Conservation (phyloP, 2,888 invertebrate species). For the Lasioglossum leucozonium region DNA sequence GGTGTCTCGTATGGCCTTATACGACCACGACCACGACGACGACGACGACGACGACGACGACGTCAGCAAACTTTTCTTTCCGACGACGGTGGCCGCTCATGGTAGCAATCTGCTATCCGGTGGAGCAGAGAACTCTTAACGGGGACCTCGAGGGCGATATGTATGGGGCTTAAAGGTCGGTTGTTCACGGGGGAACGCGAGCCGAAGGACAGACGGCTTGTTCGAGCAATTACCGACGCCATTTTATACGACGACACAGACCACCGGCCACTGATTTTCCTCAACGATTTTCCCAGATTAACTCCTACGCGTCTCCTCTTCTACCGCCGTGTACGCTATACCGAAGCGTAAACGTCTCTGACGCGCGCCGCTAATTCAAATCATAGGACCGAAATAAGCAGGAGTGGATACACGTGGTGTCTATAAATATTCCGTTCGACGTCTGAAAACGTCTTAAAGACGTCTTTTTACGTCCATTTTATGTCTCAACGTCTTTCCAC, state of each 20-base stretch:
- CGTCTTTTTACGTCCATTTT: no score
- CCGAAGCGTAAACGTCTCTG: not conserved
- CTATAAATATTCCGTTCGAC: not conserved
- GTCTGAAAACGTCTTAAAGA: no score
- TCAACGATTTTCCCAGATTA: slow-evolving; percentile 16
- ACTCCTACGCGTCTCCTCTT: not conserved
- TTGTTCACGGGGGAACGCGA: slow-evolving; percentile 15
- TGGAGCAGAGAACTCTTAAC: slow-evolving; percentile 19
- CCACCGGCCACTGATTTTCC: slow-evolving; percentile 17
- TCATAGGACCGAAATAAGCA: not conserved
- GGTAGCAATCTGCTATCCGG: slow-evolving; percentile 59
- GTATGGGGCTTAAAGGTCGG: slow-evolving; percentile 56
- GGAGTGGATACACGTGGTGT: not conserved
- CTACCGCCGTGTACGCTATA: not conserved
- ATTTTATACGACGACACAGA: slow-evolving; percentile 24
- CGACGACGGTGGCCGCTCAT: slow-evolving; percentile 37
- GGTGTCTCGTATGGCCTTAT: slow-evolving; percentile 73
- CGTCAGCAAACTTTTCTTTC: slow-evolving; percentile 66
- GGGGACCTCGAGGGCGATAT: slow-evolving; percentile 38
- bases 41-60: slow-evolving; percentile 44
- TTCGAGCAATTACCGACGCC: slow-evolving; percentile 47
- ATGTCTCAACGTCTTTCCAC: no score
- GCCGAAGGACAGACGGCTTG: slow-evolving; percentile 5
- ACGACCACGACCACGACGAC: slow-evolving; percentile 38
- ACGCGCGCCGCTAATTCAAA: not conserved